phyloP scores from a whole-genome alignment of 2,113 vertebrate genomes.

The Paralichthys olivaceus region DNA sequence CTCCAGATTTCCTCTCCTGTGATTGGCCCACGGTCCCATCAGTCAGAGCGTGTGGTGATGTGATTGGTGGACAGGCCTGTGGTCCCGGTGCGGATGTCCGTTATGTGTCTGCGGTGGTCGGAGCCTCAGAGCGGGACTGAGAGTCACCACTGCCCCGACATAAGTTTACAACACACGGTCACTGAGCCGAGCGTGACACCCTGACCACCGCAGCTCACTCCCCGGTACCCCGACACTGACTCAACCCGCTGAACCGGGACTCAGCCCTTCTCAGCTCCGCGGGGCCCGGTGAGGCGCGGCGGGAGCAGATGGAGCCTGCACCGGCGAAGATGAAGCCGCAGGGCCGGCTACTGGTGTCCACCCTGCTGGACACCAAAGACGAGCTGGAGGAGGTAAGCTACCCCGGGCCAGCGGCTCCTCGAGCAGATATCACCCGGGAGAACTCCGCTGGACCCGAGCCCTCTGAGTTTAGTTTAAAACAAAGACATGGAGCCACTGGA shows the following conservation, averaged over 20 bases:
- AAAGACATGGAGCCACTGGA: slow-evolving; percentile 54
- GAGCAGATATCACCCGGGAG: no score
- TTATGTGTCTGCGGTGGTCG: slow-evolving; percentile 61
- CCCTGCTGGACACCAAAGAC: slow-evolving; percentile 94
- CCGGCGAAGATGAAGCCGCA: slow-evolving; percentile 87
- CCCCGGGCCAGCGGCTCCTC: background rate
- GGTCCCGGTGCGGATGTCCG: slow-evolving; percentile 72
- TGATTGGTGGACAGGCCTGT: slow-evolving; percentile 64
- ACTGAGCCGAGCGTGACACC: background rate
- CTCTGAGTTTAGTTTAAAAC: slow-evolving; percentile 31
- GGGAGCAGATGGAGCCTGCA: slow-evolving; percentile 86
- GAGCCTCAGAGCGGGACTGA: slow-evolving; percentile 57
- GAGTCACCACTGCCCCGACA: slow-evolving; percentile 25
- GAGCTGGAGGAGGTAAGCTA: slow-evolving; percentile 91
- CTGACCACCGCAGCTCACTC: background rate
- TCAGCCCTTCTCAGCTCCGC: slow-evolving; percentile 51
- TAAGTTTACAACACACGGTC: slow-evolving; percentile 64
- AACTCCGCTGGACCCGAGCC: background rate
- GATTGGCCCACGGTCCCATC: slow-evolving; percentile 42
- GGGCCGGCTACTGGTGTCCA: slow-evolving; percentile 90
- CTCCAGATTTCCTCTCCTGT: background rate
- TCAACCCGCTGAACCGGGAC: slow-evolving; percentile 34
- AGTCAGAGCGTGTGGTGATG: background rate
- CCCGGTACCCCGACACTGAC: slow-evolving; percentile 28
- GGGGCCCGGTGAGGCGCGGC: slow-evolving; percentile 82